These are phyloP conservation scores for Ovibos moschatus DNA, from an alignment of 2,113 vertebrate species.

Conservation along the genomic window DNA sequence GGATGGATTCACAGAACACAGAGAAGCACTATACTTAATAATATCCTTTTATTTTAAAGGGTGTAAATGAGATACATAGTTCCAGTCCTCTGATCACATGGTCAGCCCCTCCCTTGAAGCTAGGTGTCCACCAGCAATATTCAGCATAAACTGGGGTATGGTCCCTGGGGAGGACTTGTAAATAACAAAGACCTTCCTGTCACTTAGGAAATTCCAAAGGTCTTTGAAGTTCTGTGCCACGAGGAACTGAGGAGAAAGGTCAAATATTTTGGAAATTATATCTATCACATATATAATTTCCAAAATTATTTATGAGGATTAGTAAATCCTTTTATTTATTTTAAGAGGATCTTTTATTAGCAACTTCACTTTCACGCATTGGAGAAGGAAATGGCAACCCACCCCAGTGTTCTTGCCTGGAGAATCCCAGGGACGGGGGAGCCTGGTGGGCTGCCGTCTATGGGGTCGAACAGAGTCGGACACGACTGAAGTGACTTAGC, in stretches of 20 bases:
- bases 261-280: background rate
- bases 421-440: too few relatives aligned
- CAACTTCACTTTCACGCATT: too few relatives aligned
- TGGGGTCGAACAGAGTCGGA: too few relatives aligned
- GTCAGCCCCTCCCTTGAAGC: background rate
- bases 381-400: too few relatives aligned
- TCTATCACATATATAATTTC: background rate
- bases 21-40: background rate
- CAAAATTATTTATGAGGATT: background rate
- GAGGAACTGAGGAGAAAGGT: background rate
- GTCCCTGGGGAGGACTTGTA: background rate
- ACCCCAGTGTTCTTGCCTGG: too few relatives aligned
- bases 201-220: background rate
- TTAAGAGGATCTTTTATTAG: background rate
- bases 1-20: background rate
- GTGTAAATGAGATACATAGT: background rate
- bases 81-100: background rate
- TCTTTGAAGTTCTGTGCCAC: background rate
- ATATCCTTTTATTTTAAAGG: background rate
- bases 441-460: too few relatives aligned
- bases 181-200: background rate
- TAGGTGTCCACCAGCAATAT: background rate
- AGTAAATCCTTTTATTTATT: background rate
- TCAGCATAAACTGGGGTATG: background rate
- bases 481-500: too few relatives aligned